Percentiles rank a stretch among this genome's conserved stretches.
These are phyloP conservation scores for Melanocharis versteri DNA, from an alignment of 2,113 vertebrate genomes.

Conservation along the genomic window DNA sequence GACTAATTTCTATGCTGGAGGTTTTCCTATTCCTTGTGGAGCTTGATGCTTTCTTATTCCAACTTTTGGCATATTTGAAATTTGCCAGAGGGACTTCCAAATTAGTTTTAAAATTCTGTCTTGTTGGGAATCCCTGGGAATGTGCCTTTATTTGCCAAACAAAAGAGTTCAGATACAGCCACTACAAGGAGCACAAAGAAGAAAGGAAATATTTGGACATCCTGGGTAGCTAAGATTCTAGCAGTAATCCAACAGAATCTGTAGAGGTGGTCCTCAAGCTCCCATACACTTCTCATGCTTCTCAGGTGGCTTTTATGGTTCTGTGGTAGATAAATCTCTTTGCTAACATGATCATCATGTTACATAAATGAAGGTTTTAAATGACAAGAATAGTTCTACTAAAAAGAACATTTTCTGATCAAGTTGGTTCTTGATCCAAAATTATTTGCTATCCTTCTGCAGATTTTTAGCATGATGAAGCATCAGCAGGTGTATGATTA, in stretches of 20 bases:
- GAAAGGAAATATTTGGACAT: background rate
- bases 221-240: background rate
- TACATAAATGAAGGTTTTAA: background rate
- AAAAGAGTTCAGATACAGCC: background rate
- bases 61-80: background rate
- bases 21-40: background rate
- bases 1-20: background rate
- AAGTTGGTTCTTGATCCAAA: background rate
- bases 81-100: background rate
- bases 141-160: accelerated
- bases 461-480: background rate
- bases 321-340: background rate
- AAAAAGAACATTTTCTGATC: background rate
- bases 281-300: background rate
- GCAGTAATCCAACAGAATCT: background rate
- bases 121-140: background rate
- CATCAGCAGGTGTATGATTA: background rate
- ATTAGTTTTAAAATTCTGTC: background rate
- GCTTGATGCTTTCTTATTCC: background rate
- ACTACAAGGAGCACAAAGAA: background rate
- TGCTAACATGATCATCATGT: background rate
- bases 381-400: background rate
- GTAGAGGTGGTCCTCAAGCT: background rate
- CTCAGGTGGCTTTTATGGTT: background rate
- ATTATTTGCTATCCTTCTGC: background rate